Evolutionary conservation across 1,140 invertebrate species (phyloP).

Genomic region (Augochlora pura): DNA sequence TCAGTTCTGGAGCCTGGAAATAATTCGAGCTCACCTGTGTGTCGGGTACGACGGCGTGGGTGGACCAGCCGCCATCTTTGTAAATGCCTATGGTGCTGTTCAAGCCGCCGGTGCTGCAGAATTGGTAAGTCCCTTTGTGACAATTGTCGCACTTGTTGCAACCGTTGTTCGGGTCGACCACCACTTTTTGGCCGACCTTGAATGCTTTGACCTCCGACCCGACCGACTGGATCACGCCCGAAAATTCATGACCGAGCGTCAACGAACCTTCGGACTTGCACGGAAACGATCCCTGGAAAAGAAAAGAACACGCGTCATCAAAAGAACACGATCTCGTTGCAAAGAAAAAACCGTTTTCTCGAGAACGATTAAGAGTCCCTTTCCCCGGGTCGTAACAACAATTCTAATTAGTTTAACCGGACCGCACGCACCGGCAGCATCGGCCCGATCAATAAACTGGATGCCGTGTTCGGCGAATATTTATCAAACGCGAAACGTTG

Average conservation of each 20-base stretch:
- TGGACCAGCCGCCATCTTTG: constrained; percentile 85
- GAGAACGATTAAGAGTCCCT: neutral
- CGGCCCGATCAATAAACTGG: neutral
- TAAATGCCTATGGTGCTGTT: constrained; percentile 85
- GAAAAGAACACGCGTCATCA: no score
- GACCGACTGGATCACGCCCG: constrained; percentile 82
- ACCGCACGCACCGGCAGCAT: neutral
- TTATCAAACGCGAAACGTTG: constrained; percentile 15
- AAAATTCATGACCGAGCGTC: constrained; percentile 87
- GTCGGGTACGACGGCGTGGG: constrained; percentile 82
- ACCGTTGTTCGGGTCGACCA: constrained; percentile 85
- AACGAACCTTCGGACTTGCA: constrained; percentile 81
- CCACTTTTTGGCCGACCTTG: constrained; percentile 84
- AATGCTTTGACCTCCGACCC: constrained; percentile 82
- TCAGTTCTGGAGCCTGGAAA: no score
- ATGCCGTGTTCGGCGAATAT: constrained; percentile 8
- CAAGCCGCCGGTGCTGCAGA: constrained; percentile 82
- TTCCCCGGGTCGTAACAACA: neutral
- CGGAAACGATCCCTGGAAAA: constrained; percentile 83
- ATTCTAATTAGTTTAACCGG: constrained; percentile 5
- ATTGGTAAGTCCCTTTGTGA: constrained; percentile 83
- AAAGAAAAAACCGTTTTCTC: no score
- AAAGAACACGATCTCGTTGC: no score
- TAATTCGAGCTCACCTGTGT: constrained; percentile 77
- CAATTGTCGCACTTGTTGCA: constrained; percentile 84